Evolutionary conservation across 2,113 vertebrate genomes (phyloP).

Genomic region (Prionailurus bengalensis): DNA sequence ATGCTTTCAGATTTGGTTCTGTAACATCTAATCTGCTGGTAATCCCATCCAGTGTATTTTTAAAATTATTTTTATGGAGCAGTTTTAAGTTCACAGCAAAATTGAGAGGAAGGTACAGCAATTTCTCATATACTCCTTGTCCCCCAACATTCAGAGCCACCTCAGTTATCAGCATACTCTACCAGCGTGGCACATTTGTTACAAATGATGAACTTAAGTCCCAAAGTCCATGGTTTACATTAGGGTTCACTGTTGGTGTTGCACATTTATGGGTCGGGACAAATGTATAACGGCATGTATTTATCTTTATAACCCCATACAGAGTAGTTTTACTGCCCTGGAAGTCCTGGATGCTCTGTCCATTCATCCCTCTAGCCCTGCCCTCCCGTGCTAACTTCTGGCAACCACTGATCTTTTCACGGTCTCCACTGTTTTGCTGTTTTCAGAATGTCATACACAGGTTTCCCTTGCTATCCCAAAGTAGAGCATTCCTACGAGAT

Average conservation of each 20-base stretch:
- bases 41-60: not conserved
- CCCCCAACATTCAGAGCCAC: not conserved
- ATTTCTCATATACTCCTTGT: not conserved
- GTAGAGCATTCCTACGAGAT: not conserved
- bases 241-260: not conserved
- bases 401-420: not conserved
- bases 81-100: not conserved
- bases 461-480: not conserved
- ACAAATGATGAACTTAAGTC: not conserved
- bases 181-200: not conserved
- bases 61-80: not conserved
- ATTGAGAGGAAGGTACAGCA: not conserved
- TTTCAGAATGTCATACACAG: not conserved
- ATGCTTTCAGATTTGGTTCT: slow-evolving; percentile 12
- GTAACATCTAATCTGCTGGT: not conserved
- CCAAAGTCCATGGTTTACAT: not conserved
- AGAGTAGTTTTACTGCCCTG: not conserved
- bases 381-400: not conserved
- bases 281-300: not conserved
- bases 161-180: too few relatives aligned
- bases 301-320: not conserved
- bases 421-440: not conserved
- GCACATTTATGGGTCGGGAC: not conserved
- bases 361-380: too few relatives aligned
- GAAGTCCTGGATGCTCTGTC: not conserved